A percentile compares a stretch with the other conserved stretches of the same genome.
phyloP scores from a whole-genome alignment of 2,888 invertebrate species.

The Caenorhabditis parvicauda region DNA sequence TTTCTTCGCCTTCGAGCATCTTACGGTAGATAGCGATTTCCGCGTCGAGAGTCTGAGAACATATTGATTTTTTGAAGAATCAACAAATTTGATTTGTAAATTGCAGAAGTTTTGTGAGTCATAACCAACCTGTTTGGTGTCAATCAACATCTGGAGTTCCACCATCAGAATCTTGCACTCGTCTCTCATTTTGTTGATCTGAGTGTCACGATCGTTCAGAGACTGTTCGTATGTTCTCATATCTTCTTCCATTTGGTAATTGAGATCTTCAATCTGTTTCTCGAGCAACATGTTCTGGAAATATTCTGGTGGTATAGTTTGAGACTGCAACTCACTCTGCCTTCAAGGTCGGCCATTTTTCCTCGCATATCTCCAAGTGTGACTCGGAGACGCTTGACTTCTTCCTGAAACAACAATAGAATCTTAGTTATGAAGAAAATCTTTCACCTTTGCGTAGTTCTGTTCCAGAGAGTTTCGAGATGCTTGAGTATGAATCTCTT shows the following conservation, averaged over 20 bases:
- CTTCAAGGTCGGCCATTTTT: slow-evolving; percentile 66
- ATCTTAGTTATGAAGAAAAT: neutral
- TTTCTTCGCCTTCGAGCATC: slow-evolving; percentile 68
- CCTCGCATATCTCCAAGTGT: slow-evolving; percentile 65
- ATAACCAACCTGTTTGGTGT: slow-evolving; percentile 64
- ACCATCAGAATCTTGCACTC: slow-evolving; percentile 65
- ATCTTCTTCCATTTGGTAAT: slow-evolving; percentile 65
- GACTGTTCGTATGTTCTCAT: slow-evolving; percentile 64
- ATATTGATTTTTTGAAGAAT: neutral
- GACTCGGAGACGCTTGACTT: slow-evolving; percentile 64
- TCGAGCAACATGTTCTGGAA: slow-evolving; percentile 66
- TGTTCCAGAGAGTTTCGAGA: slow-evolving; percentile 34
- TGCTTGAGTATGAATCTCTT: slow-evolving; percentile 66
- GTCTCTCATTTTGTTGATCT: slow-evolving; percentile 63
- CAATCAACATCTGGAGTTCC: slow-evolving; percentile 64
- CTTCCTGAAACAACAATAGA: slow-evolving; percentile 17
- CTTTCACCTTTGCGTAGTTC: slow-evolving; percentile 23
- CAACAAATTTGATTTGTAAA: neutral
- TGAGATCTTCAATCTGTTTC: slow-evolving; percentile 65
- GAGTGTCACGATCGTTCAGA: slow-evolving; percentile 61
- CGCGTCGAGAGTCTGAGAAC: slow-evolving; percentile 65
- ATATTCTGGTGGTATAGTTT: neutral
- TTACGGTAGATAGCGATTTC: slow-evolving; percentile 69
- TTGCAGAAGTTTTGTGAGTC: neutral
- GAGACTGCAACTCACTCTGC: slow-evolving; percentile 62